Conservation (phyloP, 2,797 vertebrate species). For the Trachurus trachurus region DNA sequence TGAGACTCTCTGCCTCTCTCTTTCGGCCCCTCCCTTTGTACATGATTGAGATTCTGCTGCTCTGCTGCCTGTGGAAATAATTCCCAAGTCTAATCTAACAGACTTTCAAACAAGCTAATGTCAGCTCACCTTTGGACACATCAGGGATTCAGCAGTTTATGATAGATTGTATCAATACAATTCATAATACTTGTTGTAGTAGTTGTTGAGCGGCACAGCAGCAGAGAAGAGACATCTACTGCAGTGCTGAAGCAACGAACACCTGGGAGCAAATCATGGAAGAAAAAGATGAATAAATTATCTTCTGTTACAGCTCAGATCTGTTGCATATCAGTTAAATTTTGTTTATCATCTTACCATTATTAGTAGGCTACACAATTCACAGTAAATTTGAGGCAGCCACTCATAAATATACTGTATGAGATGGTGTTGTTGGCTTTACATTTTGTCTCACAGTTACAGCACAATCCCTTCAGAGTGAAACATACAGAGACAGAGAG, state of each 20-base stretch:
- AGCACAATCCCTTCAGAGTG: slow-evolving; percentile 16
- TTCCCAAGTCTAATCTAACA: not conserved
- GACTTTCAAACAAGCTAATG: slow-evolving; percentile 1
- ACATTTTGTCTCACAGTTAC: slow-evolving; percentile 15
- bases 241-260: not conserved
- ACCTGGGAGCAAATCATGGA: not conserved
- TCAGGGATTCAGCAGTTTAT: not conserved
- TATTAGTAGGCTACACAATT: not conserved
- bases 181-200: not conserved
- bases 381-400: not conserved
- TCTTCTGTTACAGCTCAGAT: not conserved
- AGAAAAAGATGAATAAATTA: not conserved
- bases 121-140: not conserved
- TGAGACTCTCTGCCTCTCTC: slow-evolving; percentile 19
- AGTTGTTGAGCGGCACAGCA: not conserved
- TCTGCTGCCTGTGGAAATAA: not conserved
- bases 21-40: not conserved
- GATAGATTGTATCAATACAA: not conserved
- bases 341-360: too few relatives aligned
- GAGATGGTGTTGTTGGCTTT: slow-evolving; percentile 5
- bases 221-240: not conserved
- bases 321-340: not conserved
- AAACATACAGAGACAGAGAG: slow-evolving; percentile 31
- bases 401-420: not conserved
- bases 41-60: slow-evolving; percentile 1